A percentile compares a stretch with the other conserved stretches of the same genome.
Conservation (phyloP, 2,888 invertebrate genomes). For the Cyclophora albipunctata region DNA sequence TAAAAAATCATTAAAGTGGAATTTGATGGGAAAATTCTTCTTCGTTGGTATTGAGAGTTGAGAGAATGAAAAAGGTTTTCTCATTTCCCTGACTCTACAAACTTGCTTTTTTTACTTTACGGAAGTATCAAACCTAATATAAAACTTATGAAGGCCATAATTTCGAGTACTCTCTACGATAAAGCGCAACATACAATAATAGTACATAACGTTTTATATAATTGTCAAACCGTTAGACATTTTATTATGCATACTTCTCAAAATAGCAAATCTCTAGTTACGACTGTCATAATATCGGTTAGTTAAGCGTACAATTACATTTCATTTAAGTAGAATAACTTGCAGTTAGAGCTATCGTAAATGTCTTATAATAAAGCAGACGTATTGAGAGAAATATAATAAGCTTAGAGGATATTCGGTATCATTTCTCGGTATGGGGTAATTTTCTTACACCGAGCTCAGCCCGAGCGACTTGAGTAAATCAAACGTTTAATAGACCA, state of each 20-base stretch:
- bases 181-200: no score
- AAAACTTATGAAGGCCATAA: no score
- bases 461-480: conserved; percentile 32
- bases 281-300: no score
- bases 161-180: no score
- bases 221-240: no score
- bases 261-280: no score
- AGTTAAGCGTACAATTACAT: conserved; percentile 7
- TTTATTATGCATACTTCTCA: no score
- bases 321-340: conserved; percentile 30
- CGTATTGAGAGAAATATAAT: conserved; percentile 48
- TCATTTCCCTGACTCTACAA: not conserved
- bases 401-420: conserved; percentile 45
- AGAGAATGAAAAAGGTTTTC: conserved; percentile 1
- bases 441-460: conserved; percentile 37
- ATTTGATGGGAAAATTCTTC: conserved; percentile 9
- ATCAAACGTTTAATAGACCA: conserved; percentile 51
- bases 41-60: conserved; percentile 2
- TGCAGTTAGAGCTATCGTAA: conserved; percentile 38
- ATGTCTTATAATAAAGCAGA: conserved; percentile 39
- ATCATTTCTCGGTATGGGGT: conserved; percentile 44
- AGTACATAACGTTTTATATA: no score
- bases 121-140: no score
- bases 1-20: conserved; percentile 3
- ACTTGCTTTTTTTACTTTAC: no score